Base-by-base conservation (phyloP, 2,888 invertebrate genomes). In the Orthosia gracilis region DNA sequence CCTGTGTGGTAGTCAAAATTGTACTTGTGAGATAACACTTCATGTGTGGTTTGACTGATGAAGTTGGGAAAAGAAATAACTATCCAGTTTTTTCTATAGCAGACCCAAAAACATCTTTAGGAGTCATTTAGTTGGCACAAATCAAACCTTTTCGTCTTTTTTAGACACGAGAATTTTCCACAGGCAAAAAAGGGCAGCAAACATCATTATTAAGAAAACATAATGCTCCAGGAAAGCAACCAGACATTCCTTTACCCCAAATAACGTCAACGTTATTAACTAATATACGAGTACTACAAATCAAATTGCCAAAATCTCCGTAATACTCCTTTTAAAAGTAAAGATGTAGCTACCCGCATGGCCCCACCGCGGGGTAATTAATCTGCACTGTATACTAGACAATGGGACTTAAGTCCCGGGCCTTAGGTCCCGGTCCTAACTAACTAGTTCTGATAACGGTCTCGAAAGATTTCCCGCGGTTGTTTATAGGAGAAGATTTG, bases 261-360 rank as follows among this genome's bases (percentile, higher is more conserved):
- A 40, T 40, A 40, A 9, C 40, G 40, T 40, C 40, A n/a, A 54
- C n/a, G 26, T 26, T 73, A 15, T 11, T 21, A 18, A 31, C 15
- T 13, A 59, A 61, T 59, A 73, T 21, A n/a, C n/a, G n/a, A n/a
- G n/a, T n/a, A 17, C 21, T 7, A 21, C 15, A 11, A 57, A 45
- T 4, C 15, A n/a, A 57, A n/a, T 13, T 15, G 11, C 11, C 26
- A 18, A 15, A 66, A 26, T 57, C 69, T 76, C 84, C 82, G 55
- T 84, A 82, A 82, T 82, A 82, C 40, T 55, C 71, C 81, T 62
- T 7, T 23, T 11, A 2, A 15, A 45, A 68, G 52, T 59, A 61
- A 67, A 78, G 78, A 83, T 73, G 73, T 82, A 78, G 77, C 78
- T 66, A 77, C 87, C 87, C 87, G 88, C 87, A 88, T 87, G 76